Conservation (phyloP, 1,140 invertebrate genomes). For the Gryon sp. region DNA sequence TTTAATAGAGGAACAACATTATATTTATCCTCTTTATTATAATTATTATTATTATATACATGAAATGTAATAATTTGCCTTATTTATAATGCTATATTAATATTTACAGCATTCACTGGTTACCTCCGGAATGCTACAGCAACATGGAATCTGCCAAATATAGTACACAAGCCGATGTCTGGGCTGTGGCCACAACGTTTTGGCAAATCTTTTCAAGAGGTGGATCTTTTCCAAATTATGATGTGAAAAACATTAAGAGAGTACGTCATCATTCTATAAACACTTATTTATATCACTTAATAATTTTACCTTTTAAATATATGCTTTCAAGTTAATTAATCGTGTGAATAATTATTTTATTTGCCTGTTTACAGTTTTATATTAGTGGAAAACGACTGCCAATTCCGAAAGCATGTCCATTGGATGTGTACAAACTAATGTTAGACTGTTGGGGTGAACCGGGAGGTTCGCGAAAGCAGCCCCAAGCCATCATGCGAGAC, state of each 20-base stretch:
- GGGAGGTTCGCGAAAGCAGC: conserved; percentile 85
- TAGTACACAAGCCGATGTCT: conserved; percentile 87
- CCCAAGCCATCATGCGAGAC: conserved; percentile 90
- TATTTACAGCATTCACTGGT: conserved; percentile 90
- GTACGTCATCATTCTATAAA: no score
- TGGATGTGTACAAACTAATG: conserved; percentile 91
- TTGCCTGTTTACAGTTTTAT: conserved; percentile 82
- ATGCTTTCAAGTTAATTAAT: no score
- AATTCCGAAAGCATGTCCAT: conserved; percentile 87
- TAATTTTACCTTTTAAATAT: conserved; percentile 1
- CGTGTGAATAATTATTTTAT: conserved; percentile 55
- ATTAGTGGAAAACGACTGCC: conserved; percentile 86
- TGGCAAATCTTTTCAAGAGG: conserved; percentile 95
- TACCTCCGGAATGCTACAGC: conserved; percentile 88
- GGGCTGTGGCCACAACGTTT: conserved; percentile 92
- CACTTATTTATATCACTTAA: conserved; percentile 3
- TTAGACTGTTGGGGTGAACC: conserved; percentile 91
- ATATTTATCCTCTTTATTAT: no score
- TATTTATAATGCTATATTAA: no score
- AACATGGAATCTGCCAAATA: conserved; percentile 84
- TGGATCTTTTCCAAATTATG: conserved; percentile 71
- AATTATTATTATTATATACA: no score
- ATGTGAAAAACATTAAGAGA: conserved; percentile 71
- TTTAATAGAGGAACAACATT: no score
- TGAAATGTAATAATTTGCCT: no score